Percentiles rank a stretch among this genome's conserved stretches.
Conservation (phyloP, 2,113 vertebrate species). For the Candoia aspera region DNA sequence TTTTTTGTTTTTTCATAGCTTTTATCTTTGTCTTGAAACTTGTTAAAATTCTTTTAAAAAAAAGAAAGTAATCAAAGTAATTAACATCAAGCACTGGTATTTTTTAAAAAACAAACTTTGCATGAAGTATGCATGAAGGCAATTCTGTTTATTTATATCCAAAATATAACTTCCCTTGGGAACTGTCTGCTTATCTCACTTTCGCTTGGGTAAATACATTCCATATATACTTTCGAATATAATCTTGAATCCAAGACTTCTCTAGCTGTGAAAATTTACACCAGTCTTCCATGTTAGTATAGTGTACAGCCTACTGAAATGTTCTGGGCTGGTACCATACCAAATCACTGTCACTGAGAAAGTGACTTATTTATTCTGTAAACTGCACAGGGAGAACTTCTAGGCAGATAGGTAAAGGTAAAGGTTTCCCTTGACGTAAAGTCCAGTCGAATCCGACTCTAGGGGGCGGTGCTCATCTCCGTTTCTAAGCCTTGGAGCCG, state of each 20-base stretch:
- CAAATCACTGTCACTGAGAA: background rate
- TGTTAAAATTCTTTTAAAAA: too few species aligned
- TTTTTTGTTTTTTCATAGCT: too few species aligned
- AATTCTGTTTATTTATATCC: background rate
- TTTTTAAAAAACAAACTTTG: background rate
- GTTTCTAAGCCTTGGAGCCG: too few species aligned
- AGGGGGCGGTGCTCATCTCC: too few species aligned
- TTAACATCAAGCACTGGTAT: background rate
- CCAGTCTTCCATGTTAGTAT: background rate
- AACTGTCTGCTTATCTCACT: too few species aligned
- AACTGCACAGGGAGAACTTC: background rate
- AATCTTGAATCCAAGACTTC: background rate
- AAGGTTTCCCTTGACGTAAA: too few species aligned
- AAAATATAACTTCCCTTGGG: background rate
- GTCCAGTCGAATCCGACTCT: too few species aligned
- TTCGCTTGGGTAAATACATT: too few species aligned
- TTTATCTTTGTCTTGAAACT: too few species aligned
- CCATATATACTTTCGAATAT: background rate
- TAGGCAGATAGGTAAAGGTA: too few species aligned
- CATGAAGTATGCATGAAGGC: background rate
- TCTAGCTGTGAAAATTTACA: background rate
- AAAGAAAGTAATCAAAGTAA: slow-evolving; percentile 3
- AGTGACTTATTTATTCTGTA: background rate
- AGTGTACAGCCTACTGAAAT: background rate
- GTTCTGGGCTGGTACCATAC: background rate